Conservation (phyloP, 2,113 vertebrate genomes). For the Carassius carassius region DNA sequence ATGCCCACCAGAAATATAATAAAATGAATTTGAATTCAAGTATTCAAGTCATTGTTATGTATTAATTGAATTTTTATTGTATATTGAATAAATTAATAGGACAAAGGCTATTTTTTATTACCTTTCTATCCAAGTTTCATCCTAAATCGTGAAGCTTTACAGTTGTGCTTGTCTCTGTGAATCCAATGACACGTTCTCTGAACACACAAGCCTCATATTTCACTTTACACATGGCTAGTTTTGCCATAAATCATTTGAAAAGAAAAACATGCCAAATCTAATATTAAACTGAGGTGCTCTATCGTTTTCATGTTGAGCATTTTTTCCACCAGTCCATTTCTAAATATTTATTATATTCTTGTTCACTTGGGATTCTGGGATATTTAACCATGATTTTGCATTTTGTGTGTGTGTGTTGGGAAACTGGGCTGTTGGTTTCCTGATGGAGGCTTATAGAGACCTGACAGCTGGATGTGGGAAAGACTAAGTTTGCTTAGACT, state of each 20-base stretch:
- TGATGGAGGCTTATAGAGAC: constrained; percentile 25
- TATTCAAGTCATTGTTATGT: background rate
- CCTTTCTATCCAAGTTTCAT: constrained; percentile 51
- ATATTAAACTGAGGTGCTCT: constrained; percentile 63
- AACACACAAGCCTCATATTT: constrained; percentile 70
- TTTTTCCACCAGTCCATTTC: constrained; percentile 46
- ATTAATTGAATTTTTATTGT: background rate
- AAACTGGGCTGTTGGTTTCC: constrained; percentile 28
- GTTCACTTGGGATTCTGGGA: constrained; percentile 37
- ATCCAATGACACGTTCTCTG: constrained; percentile 62
- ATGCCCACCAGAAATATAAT: background rate
- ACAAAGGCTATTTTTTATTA: constrained; percentile 27
- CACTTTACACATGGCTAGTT: constrained; percentile 58
- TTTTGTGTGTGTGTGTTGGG: constrained; percentile 1
- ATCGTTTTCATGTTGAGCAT: constrained; percentile 33
- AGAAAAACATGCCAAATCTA: constrained; percentile 72
- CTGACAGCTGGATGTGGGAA: constrained; percentile 47
- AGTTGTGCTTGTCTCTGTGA: constrained; percentile 66
- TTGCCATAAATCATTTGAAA: constrained; percentile 71
- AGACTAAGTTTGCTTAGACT: constrained; percentile 53
- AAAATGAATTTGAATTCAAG: background rate
- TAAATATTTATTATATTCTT: constrained; percentile 47
- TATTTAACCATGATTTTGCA: constrained; percentile 34
- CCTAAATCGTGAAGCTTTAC: constrained; percentile 61
- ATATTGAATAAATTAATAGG: background rate